Conservation (phyloP, 2,113 vertebrate species). For the Pholis gunnellus region DNA sequence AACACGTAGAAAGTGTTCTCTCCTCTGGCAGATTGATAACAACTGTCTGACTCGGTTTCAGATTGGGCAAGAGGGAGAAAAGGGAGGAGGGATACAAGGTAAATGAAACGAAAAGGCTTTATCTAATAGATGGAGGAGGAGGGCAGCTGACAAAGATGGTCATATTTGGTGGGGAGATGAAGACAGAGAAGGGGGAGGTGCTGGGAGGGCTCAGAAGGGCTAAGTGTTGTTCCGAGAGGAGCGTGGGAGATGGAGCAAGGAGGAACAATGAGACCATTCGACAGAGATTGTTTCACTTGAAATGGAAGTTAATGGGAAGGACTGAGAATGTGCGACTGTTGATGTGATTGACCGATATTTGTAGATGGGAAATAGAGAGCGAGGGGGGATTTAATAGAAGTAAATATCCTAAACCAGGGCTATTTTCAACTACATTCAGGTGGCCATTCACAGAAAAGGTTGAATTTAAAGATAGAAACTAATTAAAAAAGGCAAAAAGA, state of each 20-base stretch:
- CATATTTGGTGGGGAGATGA: constrained; percentile 22
- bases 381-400: no score
- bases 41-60: constrained; percentile 25
- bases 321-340: neutral
- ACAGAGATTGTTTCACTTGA: neutral
- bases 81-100: constrained; percentile 15
- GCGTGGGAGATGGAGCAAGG: neutral
- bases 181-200: neutral
- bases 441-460: neutral
- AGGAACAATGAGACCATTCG: neutral
- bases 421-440: neutral
- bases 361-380: neutral
- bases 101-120: constrained; percentile 35
- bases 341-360: neutral
- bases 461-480: neutral
- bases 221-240: neutral
- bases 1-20: neutral
- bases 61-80: constrained; percentile 8
- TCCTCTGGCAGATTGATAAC: constrained; percentile 36
- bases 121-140: constrained; percentile 34
- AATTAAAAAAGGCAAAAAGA: neutral
- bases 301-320: neutral
- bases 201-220: neutral
- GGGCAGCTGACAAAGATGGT: constrained; percentile 16
- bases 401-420: neutral